These are phyloP conservation scores for Agapornis roseicollis DNA, from an alignment of 2,113 vertebrate species.

Conservation along the genomic window DNA sequence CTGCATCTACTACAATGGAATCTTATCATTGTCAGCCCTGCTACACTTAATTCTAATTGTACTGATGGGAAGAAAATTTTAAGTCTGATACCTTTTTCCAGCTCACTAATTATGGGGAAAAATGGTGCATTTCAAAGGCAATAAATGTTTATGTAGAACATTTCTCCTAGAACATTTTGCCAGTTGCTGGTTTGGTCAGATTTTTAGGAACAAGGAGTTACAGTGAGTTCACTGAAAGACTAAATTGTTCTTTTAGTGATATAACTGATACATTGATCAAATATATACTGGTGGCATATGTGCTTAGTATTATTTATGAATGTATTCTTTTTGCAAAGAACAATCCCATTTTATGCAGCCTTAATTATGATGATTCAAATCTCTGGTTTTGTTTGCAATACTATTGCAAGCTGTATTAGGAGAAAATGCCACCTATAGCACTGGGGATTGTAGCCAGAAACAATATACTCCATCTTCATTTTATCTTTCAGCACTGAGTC, in stretches of 20 bases:
- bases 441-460: conserved; percentile 46
- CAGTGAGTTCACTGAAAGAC: neutral
- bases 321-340: neutral
- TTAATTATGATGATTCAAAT: conserved; percentile 28
- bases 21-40: neutral
- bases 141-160: neutral
- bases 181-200: neutral
- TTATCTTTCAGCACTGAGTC: conserved; percentile 37
- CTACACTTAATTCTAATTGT: neutral
- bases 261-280: neutral
- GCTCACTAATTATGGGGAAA: neutral
- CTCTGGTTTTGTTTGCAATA: neutral
- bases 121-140: neutral
- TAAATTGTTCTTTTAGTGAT: neutral
- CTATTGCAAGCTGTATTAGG: conserved; percentile 9
- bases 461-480: conserved; percentile 58
- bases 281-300: neutral
- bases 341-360: neutral
- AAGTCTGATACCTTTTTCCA: neutral
- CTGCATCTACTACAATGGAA: neutral
- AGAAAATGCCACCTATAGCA: conserved; percentile 49
- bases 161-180: neutral
- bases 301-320: neutral
- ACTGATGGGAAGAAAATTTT: neutral
- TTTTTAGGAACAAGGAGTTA: neutral